Percentiles rank a stretch among this genome's conserved stretches.
Evolutionary conservation across 2,797 vertebrate species (phyloP).

Genomic region (Parotocinclus haroldoi): DNA sequence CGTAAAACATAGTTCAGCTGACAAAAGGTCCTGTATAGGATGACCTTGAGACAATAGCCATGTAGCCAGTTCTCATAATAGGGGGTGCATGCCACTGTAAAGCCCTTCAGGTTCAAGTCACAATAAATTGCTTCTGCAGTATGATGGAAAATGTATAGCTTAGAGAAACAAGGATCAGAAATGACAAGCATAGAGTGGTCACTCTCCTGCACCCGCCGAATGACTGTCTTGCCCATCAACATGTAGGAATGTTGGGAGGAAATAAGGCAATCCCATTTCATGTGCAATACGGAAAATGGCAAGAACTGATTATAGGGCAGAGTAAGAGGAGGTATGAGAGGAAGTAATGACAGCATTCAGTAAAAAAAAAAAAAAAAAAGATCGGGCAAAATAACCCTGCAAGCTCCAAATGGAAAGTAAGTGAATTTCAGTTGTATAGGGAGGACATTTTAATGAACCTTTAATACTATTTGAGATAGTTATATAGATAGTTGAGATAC

Average conservation of each 20-base stretch:
- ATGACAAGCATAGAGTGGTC: not conserved
- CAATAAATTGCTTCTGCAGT: not conserved
- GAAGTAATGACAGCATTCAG: not conserved
- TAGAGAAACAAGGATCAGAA: constrained; percentile 1
- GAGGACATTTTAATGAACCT: too few species aligned
- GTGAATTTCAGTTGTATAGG: not conserved
- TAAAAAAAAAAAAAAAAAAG: not conserved
- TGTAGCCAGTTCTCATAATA: not conserved
- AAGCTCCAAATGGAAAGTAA: not conserved
- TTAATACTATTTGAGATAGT: too few species aligned
- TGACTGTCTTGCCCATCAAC: not conserved
- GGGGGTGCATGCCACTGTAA: not conserved
- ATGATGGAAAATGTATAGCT: not conserved
- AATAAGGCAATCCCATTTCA: not conserved
- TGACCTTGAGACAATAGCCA: not conserved
- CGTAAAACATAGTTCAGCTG: not conserved
- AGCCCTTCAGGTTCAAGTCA: not conserved
- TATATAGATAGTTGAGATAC: too few species aligned
- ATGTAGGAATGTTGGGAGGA: constrained; percentile 1
- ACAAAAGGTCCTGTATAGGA: not conserved
- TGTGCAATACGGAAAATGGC: not conserved
- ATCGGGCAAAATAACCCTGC: too few species aligned
- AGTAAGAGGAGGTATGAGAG: not conserved
- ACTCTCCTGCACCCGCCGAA: too few species aligned
- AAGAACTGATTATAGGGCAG: not conserved